Conservation (phyloP, 1,140 invertebrate species). For the Drosophila repleta region DNA sequence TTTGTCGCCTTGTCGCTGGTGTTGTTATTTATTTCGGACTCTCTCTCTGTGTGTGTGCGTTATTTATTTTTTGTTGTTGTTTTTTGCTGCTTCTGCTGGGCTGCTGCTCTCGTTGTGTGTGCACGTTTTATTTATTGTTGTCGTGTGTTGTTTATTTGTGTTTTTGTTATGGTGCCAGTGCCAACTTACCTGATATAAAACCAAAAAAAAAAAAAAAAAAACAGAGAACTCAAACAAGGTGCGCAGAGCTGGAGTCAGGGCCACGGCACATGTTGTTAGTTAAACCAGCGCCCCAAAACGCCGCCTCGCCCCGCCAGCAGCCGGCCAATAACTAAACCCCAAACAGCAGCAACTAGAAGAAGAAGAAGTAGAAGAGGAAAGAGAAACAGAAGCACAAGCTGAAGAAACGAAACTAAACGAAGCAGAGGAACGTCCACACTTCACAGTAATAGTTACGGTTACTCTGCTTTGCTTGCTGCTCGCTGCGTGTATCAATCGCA, state of each 20-base stretch:
- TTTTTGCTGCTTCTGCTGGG: slow-evolving; percentile 16
- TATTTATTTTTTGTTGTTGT: slow-evolving; percentile 7
- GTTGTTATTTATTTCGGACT: slow-evolving; percentile 29
- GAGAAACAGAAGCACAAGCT: background rate
- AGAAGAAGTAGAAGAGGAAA: background rate
- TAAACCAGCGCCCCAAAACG: slow-evolving; percentile 32
- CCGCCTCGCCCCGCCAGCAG: background rate
- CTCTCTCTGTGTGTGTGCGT: slow-evolving; percentile 4
- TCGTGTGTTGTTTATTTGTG: slow-evolving; percentile 51
- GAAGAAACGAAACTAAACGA: slow-evolving; percentile 23
- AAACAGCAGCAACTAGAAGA: background rate
- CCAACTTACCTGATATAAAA: slow-evolving; percentile 57
- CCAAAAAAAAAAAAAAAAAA: slow-evolving; percentile 27
- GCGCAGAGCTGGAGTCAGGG: slow-evolving; percentile 28
- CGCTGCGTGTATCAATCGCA: slow-evolving; percentile 5
- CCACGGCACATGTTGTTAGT: slow-evolving; percentile 12
- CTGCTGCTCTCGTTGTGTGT: slow-evolving; percentile 47
- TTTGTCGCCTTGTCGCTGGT: slow-evolving; percentile 34
- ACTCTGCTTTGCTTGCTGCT: too few relatives aligned
- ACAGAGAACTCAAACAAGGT: slow-evolving; percentile 58
- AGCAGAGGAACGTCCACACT: slow-evolving; percentile 2
- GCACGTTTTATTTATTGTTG: slow-evolving; percentile 57
- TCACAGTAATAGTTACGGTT: slow-evolving; percentile 34
- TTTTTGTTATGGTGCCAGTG: slow-evolving; percentile 53
- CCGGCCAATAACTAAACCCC: slow-evolving; percentile 47